A percentile compares a stretch with the other conserved stretches of the same genome.
Conservation (phyloP, 2,113 vertebrate species). For the Brachypteracias leptosomus region DNA sequence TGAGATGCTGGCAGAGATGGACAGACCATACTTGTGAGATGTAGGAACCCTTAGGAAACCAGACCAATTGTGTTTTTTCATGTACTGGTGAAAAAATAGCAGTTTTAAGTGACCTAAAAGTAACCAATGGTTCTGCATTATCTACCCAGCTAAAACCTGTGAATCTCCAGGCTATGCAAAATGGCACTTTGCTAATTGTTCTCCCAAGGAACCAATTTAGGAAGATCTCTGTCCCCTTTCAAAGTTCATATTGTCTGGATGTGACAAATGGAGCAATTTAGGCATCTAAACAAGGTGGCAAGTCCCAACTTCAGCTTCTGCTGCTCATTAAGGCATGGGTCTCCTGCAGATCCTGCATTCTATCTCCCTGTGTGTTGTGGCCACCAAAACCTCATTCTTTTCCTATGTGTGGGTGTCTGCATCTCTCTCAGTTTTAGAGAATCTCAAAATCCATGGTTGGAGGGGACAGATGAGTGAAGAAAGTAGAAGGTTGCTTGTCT, state of each 20-base stretch:
- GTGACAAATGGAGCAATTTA: background rate
- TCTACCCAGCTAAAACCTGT: background rate
- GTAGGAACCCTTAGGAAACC: background rate
- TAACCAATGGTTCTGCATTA: background rate
- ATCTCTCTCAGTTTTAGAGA: background rate
- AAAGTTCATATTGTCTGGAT: background rate
- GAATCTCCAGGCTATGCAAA: background rate
- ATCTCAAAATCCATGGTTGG: background rate
- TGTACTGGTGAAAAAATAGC: background rate
- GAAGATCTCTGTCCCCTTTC: background rate
- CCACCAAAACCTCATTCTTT: background rate
- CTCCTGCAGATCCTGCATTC: background rate
- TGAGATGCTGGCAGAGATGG: background rate
- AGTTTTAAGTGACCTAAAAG: background rate
- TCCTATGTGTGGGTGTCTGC: background rate
- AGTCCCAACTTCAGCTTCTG: background rate
- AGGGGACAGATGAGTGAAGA: background rate
- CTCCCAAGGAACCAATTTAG: background rate
- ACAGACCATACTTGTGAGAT: fast-evolving
- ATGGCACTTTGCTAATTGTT: background rate
- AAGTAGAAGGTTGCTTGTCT: background rate
- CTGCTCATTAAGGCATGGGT: background rate
- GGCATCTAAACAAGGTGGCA: background rate
- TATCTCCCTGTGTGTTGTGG: background rate
- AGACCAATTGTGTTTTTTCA: background rate